Percentiles rank a stretch among this genome's conserved stretches.
Conservation (phyloP, 2,888 invertebrate species). For the Phytoseiulus persimilis region DNA sequence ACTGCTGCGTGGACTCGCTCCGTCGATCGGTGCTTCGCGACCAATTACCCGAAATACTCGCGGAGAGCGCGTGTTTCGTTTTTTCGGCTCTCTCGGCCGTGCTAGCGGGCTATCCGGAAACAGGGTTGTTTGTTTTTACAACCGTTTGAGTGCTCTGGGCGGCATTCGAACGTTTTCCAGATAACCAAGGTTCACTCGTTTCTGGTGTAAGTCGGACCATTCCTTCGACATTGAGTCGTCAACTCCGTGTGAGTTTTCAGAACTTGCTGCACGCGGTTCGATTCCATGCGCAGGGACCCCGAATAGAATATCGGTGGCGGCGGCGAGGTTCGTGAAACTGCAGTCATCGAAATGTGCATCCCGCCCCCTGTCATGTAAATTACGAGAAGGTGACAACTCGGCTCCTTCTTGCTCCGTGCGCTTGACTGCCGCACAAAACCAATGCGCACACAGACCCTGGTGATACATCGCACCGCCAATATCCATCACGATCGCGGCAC, state of each 20-base stretch:
- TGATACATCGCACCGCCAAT: background rate
- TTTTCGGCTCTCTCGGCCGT: no score
- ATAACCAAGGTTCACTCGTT: no score
- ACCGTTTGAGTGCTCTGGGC: no score
- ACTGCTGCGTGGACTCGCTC: no score
- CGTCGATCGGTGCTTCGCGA: no score
- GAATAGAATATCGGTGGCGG: background rate
- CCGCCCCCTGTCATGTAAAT: constrained; percentile 39
- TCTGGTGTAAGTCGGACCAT: no score
- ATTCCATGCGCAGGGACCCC: background rate
- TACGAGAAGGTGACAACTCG: background rate
- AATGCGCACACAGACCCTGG: background rate
- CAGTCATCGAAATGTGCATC: constrained; percentile 10
- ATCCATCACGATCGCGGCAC: background rate
- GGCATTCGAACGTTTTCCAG: no score
- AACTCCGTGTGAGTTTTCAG: background rate
- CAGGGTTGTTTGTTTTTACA: no score
- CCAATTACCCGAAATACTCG: no score
- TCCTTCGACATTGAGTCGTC: background rate
- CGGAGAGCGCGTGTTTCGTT: no score
- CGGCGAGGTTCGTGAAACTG: background rate
- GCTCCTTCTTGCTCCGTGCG: background rate
- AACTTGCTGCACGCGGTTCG: background rate
- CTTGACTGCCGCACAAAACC: background rate
- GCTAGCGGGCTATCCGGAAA: no score